Evolutionary conservation across 2,113 vertebrate genomes (phyloP), one percentile per base, ranked within the genome.

Genomic region (Clarias macrocephalus): DNA sequence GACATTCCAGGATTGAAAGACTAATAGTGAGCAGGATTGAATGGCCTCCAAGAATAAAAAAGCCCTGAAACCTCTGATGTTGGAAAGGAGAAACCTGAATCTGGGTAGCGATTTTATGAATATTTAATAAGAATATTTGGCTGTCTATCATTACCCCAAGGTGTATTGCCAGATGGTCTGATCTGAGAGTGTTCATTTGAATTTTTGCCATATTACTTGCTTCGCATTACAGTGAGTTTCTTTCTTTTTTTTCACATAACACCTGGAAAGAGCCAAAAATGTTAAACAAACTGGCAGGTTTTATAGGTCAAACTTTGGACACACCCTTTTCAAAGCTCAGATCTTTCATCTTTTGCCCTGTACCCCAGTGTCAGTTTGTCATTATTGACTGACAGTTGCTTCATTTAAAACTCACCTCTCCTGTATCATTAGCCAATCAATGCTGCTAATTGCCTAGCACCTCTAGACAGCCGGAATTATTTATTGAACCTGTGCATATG

Each of bases 401-500:
- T 87, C 75, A 87, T 83, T 63, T 87, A 28, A 66, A 83, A 87
- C 80, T 82, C 70, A 83, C 86, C 81, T 66, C 37, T 37, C 68
- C 86, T 63, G 18, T 63, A 48, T 75, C 68, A 83, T 83, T 87
- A 83, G 80, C 80, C 80, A 87, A 87, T 87, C 86, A 83, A 77
- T 87, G 80, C 48, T 65, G 60, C 62, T 87, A 87, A 87, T 87
- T 87, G 72, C 70, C 7, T 33, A 25, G 80, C 68, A 87, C 6
- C 80, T 76, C 19, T 63, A 76, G 68, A 54, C 68, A 87, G 86
- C 68, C 16, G 66, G 33, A 87, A 75, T 81, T 6, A 73, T 84
- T 52, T 85, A 84, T 25, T 66, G 70, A 87, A 65, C 59, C 37
- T 76, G 80, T 76, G 57, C 56, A 73, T 54, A 75, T 19, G 30